Conservation (phyloP, 2,797 vertebrate species). For the Nyctibius grandis region DNA sequence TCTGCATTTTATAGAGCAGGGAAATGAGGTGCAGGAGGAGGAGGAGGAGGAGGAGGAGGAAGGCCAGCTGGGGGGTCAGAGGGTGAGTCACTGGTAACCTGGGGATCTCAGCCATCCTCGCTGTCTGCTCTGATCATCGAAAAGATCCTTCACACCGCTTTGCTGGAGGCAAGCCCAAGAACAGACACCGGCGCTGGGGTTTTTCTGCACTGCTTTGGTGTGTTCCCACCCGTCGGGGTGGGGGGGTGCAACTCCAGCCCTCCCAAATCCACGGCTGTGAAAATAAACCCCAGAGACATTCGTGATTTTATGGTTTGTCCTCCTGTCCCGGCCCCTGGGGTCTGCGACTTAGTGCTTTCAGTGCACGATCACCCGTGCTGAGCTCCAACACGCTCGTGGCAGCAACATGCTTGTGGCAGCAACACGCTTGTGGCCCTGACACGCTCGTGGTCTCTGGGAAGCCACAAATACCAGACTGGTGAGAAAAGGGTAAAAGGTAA, state of each 20-base stretch:
- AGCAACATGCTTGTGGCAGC: too few relatives aligned
- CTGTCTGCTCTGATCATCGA: background rate
- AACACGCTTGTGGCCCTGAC: background rate
- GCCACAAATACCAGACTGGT: rapidly evolving
- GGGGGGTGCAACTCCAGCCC: background rate
- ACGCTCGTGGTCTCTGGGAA: background rate
- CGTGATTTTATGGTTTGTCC: too few relatives aligned
- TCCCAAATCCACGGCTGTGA: background rate
- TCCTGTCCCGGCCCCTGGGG: background rate
- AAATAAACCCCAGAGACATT: background rate
- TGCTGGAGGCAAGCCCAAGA: background rate
- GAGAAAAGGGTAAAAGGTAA: background rate
- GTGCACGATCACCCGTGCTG: rapidly evolving
- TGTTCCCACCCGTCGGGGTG: rapidly evolving
- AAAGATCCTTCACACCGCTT: background rate
- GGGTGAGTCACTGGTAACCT: background rate
- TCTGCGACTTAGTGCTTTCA: rapidly evolving
- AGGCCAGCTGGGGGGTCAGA: background rate
- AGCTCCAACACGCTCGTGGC: background rate
- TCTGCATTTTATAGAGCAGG: background rate
- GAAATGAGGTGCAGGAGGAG: background rate
- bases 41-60: background rate
- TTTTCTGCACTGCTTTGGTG: background rate
- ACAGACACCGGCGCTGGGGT: background rate
- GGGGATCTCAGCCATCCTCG: rapidly evolving